Percentiles rank a stretch among this genome's conserved stretches.
Evolutionary conservation across 2,113 vertebrate genomes (phyloP).

Genomic region (Corydoras sp.): DNA sequence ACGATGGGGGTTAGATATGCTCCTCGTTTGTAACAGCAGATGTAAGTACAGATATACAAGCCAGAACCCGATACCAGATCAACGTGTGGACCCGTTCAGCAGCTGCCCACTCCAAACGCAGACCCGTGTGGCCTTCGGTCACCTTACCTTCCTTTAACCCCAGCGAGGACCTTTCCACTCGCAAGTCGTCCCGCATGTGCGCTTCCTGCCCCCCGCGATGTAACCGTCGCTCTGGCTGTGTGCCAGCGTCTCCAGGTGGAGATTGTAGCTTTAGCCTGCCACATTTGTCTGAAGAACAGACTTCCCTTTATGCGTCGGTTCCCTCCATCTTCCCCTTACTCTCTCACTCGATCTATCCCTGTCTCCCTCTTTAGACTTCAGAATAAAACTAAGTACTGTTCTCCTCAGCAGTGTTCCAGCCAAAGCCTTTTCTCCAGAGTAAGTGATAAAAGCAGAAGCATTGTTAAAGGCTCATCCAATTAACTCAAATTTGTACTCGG

Average conservation of each 20-base stretch:
- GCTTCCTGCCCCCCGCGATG: slow-evolving; percentile 22
- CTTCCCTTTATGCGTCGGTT: slow-evolving; percentile 33
- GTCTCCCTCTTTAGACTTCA: slow-evolving; percentile 1
- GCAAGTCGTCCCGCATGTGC: slow-evolving; percentile 21
- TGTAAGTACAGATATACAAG: slow-evolving; percentile 9
- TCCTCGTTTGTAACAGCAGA: neutral
- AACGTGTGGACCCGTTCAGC: slow-evolving; percentile 4
- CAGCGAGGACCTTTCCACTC: slow-evolving; percentile 6
- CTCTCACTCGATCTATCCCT: slow-evolving; percentile 36
- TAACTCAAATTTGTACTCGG: neutral
- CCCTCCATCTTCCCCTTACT: slow-evolving; percentile 22
- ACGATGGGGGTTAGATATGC: neutral
- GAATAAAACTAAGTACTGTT: slow-evolving; percentile 39
- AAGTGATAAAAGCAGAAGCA: neutral
- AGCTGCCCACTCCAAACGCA: slow-evolving; percentile 1
- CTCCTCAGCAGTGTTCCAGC: neutral
- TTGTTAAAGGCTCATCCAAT: neutral
- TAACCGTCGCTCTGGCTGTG: slow-evolving; percentile 19
- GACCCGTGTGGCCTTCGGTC: slow-evolving; percentile 4
- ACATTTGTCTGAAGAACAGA: slow-evolving; percentile 37
- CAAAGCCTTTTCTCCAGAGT: neutral
- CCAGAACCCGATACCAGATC: slow-evolving; percentile 17
- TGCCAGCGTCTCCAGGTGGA: slow-evolving; percentile 42
- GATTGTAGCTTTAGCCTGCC: slow-evolving; percentile 17
- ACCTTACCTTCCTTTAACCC: slow-evolving; percentile 36